Conservation (phyloP, 1,140 invertebrate genomes). For the Nasonia giraulti region DNA sequence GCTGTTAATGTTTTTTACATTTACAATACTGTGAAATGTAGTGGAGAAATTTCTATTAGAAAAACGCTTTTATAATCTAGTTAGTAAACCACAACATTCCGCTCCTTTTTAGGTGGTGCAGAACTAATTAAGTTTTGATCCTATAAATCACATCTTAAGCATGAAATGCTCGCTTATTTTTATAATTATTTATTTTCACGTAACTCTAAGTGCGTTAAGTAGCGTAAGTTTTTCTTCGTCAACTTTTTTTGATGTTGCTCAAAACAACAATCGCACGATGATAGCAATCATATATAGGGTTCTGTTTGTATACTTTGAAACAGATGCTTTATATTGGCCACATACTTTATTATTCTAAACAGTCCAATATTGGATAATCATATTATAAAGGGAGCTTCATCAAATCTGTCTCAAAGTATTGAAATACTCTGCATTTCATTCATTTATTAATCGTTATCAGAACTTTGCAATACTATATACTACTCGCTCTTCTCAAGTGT, state of each 20-base stretch:
- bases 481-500: constrained; percentile 10
- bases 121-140: constrained; percentile 59
- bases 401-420: not conserved
- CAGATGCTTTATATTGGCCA: not conserved
- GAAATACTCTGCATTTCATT: not conserved
- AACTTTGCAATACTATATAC: not conserved
- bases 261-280: not conserved
- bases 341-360: not conserved
- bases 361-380: not conserved
- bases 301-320: constrained; percentile 1
- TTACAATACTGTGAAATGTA: constrained; percentile 56
- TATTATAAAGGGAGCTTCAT: not conserved
- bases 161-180: constrained; percentile 73
- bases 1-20: constrained; percentile 64
- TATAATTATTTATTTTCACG: constrained; percentile 73
- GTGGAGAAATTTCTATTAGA: constrained; percentile 67
- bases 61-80: constrained; percentile 70
- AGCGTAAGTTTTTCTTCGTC: constrained; percentile 22
- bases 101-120: constrained; percentile 67
- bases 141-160: constrained; percentile 65
- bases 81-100: constrained; percentile 71
- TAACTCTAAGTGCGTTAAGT: constrained; percentile 59
- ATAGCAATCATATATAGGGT: not conserved
- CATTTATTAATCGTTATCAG: not conserved
- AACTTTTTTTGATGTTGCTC: constrained; percentile 7